phyloP scores from a whole-genome alignment of 1,140 invertebrate genomes.

The Euura lappo region DNA sequence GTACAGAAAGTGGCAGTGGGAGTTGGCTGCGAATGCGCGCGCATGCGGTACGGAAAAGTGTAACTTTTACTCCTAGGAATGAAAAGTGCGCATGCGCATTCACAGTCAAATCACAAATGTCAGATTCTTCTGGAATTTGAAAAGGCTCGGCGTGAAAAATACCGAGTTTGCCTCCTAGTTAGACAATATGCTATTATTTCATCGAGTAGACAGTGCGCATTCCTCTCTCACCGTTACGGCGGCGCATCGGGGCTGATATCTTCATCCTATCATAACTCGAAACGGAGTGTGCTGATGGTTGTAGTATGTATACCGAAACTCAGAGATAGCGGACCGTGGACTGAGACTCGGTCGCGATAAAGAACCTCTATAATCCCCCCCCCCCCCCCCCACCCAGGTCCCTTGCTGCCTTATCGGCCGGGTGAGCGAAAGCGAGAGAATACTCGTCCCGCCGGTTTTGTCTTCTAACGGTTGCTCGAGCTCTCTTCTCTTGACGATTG shows the following conservation, averaged over 20 bases:
- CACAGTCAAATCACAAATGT: no score
- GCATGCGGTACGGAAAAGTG: no score
- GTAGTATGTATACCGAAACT: neutral
- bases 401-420: neutral
- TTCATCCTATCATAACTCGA: constrained; percentile 4
- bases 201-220: constrained; percentile 19
- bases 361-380: neutral
- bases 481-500: neutral
- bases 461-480: neutral
- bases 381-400: neutral
- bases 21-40: no score
- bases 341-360: neutral
- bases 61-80: no score
- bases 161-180: no score
- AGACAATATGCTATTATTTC: no score
- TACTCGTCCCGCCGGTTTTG: constrained; percentile 1
- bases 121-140: no score
- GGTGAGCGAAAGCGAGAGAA: neutral
- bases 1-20: no score
- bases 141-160: no score
- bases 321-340: neutral
- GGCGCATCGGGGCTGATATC: neutral
- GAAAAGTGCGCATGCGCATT: no score
- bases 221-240: constrained; percentile 36
- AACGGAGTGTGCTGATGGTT: neutral